Evolutionary conservation across 2,113 vertebrate genomes (phyloP), one percentile per base, ranked within the genome.

Genomic region (Theristicus caerulescens): DNA sequence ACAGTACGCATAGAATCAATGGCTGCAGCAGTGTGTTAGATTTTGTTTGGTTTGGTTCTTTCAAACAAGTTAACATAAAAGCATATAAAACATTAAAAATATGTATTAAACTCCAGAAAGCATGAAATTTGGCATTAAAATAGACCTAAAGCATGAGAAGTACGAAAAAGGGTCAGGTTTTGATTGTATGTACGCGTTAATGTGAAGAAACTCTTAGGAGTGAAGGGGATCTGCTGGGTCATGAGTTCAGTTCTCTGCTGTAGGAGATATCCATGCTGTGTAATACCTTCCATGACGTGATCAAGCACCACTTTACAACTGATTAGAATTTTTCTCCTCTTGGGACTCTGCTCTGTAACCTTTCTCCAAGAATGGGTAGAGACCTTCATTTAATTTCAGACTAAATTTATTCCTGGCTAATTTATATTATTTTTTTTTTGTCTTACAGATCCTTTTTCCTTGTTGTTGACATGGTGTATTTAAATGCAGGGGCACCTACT

Each of bases 171-270:
- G 66, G 36, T 29, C 38, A 64, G 76, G 58, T 47, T 92, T 86
- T 70, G 40, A 16, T 64, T 66, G 40, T 16, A 19, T 0, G 0
- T 7, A 19, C 0, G 2, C 15, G 29, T 77, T 31, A 24, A 44
- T 25, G 31, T 47, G 71, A 71, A 78, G 82, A 66, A 77, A 26
- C 25, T 69, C 17, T 1, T 16, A 32, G 54, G 40, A 94, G 58
- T 27, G 67, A n/a, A 40, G 66, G 32, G 79, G 82, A 86, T 86
- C 85, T 88, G 74, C 67, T 81, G 90, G 94, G 93, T 94, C 94
- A 90, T 0, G 20, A 46, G 93, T 90, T 96, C 96, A 95, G 49
- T 65, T 14, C 66, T 88, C 52, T 95, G 96, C 82, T 85, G 31
- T 1, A 64, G 62, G 66, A 96, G 92, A 94, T 82, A 42, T 11